Evolutionary conservation across 2,797 vertebrate species (phyloP).

Genomic region (Chanos chanos): DNA sequence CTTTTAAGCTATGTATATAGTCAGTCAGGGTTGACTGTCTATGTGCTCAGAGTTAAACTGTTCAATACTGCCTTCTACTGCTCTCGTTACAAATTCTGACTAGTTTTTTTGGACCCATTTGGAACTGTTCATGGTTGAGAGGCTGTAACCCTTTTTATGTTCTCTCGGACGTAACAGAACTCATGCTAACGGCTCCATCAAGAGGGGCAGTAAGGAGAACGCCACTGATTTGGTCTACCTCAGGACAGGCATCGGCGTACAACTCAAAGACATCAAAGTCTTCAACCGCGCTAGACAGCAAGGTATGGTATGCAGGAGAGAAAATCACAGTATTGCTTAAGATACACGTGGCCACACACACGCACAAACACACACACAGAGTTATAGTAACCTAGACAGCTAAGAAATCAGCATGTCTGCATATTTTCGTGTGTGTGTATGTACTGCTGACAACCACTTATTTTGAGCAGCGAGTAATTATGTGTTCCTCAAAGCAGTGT

Average conservation of each 20-base stretch:
- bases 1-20: background rate
- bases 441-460: no score
- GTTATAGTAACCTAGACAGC: background rate
- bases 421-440: no score
- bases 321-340: background rate
- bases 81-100: no score
- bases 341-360: slow-evolving; percentile 5
- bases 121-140: background rate
- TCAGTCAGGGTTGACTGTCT: no score
- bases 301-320: slow-evolving; percentile 63
- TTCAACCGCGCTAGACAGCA: slow-evolving; percentile 93
- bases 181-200: slow-evolving; percentile 96
- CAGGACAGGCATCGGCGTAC: slow-evolving; percentile 90
- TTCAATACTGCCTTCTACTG: no score
- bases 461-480: no score
- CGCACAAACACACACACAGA: background rate
- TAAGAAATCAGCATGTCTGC: no score
- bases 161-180: slow-evolving; percentile 71
- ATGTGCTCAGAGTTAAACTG: no score
- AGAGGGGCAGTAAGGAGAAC: slow-evolving; percentile 92
- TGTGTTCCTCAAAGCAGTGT: no score
- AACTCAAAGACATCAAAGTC: slow-evolving; percentile 98
- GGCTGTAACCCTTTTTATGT: background rate
- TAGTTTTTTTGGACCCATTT: background rate
- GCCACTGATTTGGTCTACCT: slow-evolving; percentile 90